Conservation (phyloP, 2,888 invertebrate genomes). For the Rhingia rostrata region DNA sequence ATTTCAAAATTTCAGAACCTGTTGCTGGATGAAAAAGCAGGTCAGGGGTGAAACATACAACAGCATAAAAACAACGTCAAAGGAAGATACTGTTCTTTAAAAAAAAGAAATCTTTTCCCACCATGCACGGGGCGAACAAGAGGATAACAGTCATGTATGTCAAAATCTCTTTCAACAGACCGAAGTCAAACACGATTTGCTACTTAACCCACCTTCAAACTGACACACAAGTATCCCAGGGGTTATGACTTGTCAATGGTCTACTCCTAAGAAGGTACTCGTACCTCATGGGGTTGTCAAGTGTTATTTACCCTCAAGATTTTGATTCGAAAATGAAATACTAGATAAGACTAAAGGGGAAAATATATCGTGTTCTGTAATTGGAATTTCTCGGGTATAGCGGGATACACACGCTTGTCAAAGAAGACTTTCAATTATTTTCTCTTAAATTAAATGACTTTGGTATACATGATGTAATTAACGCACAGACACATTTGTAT, state of each 20-base stretch:
- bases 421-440: too few species aligned
- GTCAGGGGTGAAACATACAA: conserved; percentile 3
- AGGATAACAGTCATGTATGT: conserved; percentile 60
- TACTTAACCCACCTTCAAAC: conserved; percentile 70
- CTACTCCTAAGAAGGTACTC: conserved; percentile 48
- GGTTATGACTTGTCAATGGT: conserved; percentile 64
- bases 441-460: too few species aligned
- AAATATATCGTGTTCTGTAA: too few species aligned
- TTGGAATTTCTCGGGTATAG: too few species aligned
- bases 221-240: conserved; percentile 58
- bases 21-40: conserved; percentile 35
- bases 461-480: too few species aligned
- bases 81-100: not conserved
- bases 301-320: conserved; percentile 43
- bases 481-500: too few species aligned
- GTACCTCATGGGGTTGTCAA: not conserved
- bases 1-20: conserved; percentile 50
- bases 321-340: conserved; percentile 39
- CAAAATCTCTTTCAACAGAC: conserved; percentile 59
- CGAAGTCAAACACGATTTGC: conserved; percentile 66
- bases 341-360: too few species aligned
- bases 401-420: too few species aligned
- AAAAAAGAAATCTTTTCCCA: conserved; percentile 8
- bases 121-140: conserved; percentile 30
- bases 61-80: conserved; percentile 8